Conservation (phyloP, 2,888 invertebrate genomes). For the Dynastes maya region DNA sequence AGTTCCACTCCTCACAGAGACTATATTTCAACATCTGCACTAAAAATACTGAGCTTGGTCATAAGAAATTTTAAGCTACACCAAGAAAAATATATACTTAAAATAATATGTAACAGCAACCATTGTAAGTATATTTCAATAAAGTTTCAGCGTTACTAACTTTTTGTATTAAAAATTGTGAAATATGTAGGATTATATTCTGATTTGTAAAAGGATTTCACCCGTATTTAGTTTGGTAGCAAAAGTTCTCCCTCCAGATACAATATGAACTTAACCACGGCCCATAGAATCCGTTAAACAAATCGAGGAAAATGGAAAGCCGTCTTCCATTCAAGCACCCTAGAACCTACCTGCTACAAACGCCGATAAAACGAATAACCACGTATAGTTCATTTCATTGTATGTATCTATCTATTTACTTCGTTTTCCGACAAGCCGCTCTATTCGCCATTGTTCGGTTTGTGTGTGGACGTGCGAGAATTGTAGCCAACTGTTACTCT, state of each 20-base stretch:
- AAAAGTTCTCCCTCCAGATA: too few species aligned
- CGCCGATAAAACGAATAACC: not conserved
- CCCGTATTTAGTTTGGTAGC: too few species aligned
- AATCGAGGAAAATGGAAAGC: slow-evolving; percentile 23
- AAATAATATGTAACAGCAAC: too few species aligned
- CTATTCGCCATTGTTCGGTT: not conserved
- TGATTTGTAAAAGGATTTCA: too few species aligned
- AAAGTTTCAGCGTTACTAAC: too few species aligned
- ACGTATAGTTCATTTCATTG: not conserved
- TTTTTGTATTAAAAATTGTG: not conserved
- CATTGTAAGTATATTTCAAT: too few species aligned
- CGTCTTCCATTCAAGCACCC: not conserved
- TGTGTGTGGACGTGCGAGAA: not conserved
- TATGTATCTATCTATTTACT: not conserved
- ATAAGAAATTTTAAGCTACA: too few species aligned
- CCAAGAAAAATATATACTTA: too few species aligned
- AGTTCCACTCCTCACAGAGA: too few species aligned
- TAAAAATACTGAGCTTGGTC: too few species aligned
- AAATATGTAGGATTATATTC: too few species aligned
- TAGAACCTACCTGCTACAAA: not conserved
- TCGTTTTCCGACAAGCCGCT: slow-evolving; percentile 6
- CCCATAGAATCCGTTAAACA: not conserved
- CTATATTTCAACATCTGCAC: too few species aligned
- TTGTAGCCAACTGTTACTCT: not conserved
- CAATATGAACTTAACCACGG: not conserved